Percentiles rank a stretch among this genome's conserved stretches.
phyloP scores from a whole-genome alignment of 2,888 invertebrate species.

The Oscheius onirici region DNA sequence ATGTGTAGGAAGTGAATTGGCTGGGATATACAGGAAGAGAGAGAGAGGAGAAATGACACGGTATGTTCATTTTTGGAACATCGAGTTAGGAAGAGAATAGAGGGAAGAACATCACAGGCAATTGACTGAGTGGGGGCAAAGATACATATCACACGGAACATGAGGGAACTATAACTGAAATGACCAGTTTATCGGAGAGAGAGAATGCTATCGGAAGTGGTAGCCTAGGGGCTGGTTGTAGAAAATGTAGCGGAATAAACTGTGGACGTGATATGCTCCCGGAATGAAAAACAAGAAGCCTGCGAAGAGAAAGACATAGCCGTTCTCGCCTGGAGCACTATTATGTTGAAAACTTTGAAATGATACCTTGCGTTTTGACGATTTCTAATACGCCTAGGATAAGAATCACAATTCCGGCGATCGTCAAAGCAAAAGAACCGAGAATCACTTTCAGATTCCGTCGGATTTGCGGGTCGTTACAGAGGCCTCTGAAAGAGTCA shows the following conservation, averaged over 20 bases:
- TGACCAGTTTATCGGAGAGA: too few species aligned
- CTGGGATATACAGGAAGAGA: neutral
- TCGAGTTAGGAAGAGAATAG: neutral
- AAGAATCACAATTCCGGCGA: conserved; percentile 55
- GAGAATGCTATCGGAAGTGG: neutral
- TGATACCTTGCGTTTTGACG: conserved; percentile 48
- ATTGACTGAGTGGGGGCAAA: conserved; percentile 23
- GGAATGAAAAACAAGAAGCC: conserved; percentile 65
- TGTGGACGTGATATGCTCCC: conserved; percentile 63
- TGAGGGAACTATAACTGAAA: too few species aligned
- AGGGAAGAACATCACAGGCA: conserved; percentile 19
- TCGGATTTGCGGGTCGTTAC: conserved; percentile 56
- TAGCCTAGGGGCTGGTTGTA: neutral
- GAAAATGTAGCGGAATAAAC: neutral
- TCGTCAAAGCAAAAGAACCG: conserved; percentile 60
- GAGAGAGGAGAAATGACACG: neutral
- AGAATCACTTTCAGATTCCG: conserved; percentile 66
- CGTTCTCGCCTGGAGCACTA: conserved; percentile 48
- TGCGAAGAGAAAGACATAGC: conserved; percentile 57
- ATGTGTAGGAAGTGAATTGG: neutral
- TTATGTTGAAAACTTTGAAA: neutral
- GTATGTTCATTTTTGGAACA: neutral
- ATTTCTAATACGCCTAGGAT: conserved; percentile 42
- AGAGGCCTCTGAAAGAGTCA: conserved; percentile 50
- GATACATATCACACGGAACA: conserved; percentile 25